These are phyloP conservation scores for Prionace glauca DNA, from an alignment of 2,797 vertebrate species.

Conservation along the genomic window DNA sequence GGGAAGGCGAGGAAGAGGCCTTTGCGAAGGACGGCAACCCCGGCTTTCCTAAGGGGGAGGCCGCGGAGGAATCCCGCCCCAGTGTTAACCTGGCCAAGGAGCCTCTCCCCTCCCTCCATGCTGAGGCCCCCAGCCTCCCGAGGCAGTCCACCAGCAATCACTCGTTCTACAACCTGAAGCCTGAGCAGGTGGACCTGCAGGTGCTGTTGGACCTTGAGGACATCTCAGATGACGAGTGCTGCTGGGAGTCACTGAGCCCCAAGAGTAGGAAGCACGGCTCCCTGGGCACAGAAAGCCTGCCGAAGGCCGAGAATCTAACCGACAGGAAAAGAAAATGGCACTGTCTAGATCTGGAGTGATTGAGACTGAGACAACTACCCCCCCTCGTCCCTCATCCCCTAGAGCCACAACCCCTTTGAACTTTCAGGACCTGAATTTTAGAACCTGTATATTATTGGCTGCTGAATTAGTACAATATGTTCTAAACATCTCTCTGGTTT, in stretches of 20 bases:
- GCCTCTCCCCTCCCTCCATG: no score
- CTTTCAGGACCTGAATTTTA: background rate
- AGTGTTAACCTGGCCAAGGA: background rate
- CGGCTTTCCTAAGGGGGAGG: background rate
- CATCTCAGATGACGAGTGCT: conserved; percentile 25
- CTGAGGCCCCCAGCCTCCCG: no score
- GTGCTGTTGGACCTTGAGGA: conserved; percentile 8
- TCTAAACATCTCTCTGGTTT: conserved; percentile 16
- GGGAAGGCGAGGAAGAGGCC: background rate
- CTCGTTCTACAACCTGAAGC: conserved; percentile 22
- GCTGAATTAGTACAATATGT: conserved; percentile 34
- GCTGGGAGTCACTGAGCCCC: background rate
- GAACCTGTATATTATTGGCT: background rate
- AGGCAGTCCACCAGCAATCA: background rate
- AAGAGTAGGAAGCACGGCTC: background rate
- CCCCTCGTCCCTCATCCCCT: no score
- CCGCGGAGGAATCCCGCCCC: background rate
- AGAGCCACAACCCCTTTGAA: background rate
- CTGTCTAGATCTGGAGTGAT: background rate
- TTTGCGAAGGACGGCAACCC: background rate
- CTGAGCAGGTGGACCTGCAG: conserved; percentile 16
- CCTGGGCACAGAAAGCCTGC: background rate
- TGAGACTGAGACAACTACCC: background rate
- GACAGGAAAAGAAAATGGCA: background rate
- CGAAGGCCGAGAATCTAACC: background rate